phyloP scores from a whole-genome alignment of 92 coral and sea anemone genomes.

The Phymanthus crucifer region DNA sequence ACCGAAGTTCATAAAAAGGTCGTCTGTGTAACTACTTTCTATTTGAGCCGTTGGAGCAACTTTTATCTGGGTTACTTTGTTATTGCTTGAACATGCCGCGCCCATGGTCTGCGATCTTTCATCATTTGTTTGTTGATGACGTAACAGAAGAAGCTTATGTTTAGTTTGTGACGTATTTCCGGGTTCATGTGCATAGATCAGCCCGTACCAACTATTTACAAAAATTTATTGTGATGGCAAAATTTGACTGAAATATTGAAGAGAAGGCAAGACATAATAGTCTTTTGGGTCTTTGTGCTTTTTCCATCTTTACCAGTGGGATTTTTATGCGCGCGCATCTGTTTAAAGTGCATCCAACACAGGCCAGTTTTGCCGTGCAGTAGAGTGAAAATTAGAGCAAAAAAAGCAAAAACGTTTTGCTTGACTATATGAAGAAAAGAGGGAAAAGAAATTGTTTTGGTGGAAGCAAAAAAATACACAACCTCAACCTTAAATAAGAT shows the following conservation, averaged over 20 bases:
- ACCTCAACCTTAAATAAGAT: background rate
- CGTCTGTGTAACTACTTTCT: background rate
- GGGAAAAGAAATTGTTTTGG: no score
- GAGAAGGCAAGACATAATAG: no score
- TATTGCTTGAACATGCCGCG: background rate
- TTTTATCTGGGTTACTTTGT: slow-evolving; percentile 7
- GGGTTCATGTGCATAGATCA: background rate
- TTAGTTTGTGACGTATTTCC: background rate
- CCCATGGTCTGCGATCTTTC: background rate
- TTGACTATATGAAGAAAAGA: no score
- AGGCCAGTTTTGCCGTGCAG: no score
- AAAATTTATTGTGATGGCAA: no score
- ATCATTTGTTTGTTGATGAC: background rate
- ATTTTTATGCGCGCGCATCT: no score
- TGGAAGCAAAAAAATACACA: no score
- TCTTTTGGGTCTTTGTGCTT: no score
- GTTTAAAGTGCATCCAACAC: no score
- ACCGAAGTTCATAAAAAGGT: background rate
- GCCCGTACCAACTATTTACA: no score
- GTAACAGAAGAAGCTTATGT: background rate
- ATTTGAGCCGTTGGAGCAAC: background rate
- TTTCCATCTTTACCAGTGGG: no score
- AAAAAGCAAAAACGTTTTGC: background rate
- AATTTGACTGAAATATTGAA: no score
- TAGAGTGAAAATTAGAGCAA: background rate